phyloP scores from a whole-genome alignment of 2,888 invertebrate genomes.

The Epirrita christyi region DNA sequence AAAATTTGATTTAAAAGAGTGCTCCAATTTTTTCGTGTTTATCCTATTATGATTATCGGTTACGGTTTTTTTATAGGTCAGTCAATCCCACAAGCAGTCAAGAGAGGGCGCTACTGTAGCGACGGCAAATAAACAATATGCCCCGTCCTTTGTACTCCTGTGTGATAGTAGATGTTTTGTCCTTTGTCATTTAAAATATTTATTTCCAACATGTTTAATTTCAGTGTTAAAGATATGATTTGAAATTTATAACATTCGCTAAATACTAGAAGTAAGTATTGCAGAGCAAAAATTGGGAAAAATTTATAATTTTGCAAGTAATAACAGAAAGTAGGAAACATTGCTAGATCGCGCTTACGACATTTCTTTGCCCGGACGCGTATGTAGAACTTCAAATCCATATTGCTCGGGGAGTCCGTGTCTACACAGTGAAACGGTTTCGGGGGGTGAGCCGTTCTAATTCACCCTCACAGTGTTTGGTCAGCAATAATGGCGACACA shows the following conservation, averaged over 20 bases:
- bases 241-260: not conserved
- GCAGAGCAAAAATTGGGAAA: conserved; percentile 22
- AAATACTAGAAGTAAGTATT: conserved; percentile 14
- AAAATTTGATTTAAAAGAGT: too few relatives aligned
- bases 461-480: conserved; percentile 34
- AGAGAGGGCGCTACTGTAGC: conserved; percentile 49
- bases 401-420: conserved; percentile 52
- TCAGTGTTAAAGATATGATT: not conserved
- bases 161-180: conserved; percentile 20
- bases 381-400: conserved; percentile 30
- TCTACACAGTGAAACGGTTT: conserved; percentile 56
- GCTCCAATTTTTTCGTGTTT: too few relatives aligned
- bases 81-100: conserved; percentile 22
- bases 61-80: not conserved
- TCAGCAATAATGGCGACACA: conserved; percentile 27
- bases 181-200: conserved; percentile 33
- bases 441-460: conserved; percentile 49
- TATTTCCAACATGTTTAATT: conserved; percentile 9
- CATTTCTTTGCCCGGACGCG: conserved; percentile 38
- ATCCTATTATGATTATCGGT: too few relatives aligned
- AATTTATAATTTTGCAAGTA: not conserved
- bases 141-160: conserved; percentile 28
- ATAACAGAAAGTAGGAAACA: not conserved
- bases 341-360: conserved; percentile 49
- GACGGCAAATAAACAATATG: not conserved